phyloP scores from a whole-genome alignment of 2,888 invertebrate genomes.

The Phlogophora meticulosa region DNA sequence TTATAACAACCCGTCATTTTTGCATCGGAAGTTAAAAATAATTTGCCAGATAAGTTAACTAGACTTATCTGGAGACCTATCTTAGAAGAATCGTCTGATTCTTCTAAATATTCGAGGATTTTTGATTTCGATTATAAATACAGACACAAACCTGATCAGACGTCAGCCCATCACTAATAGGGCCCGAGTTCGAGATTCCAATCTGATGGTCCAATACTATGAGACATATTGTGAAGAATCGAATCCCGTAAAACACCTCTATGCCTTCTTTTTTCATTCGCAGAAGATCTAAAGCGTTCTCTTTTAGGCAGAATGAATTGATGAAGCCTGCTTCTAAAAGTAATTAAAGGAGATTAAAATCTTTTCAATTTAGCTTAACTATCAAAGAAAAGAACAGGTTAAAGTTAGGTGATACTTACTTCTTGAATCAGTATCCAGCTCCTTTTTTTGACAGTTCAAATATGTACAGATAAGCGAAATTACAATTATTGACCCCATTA shows the following conservation, averaged over 20 bases:
- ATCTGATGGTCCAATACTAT: constrained; percentile 91
- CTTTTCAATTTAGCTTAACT: no score
- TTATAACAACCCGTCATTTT: no score
- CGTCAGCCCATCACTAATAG: constrained; percentile 89
- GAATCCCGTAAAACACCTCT: constrained; percentile 91
- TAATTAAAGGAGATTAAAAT: not conserved
- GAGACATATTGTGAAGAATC: constrained; percentile 90
- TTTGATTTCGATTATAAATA: not conserved
- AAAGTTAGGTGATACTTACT: constrained; percentile 56
- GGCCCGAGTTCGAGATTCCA: constrained; percentile 89
- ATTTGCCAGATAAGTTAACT: no score
- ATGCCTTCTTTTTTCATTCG: constrained; percentile 79
- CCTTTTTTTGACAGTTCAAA: constrained; percentile 65
- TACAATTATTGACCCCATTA: constrained; percentile 62
- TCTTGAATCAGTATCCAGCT: constrained; percentile 54
- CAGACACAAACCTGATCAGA: constrained; percentile 86
- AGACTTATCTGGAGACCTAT: no score
- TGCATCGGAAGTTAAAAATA: no score
- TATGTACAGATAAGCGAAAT: constrained; percentile 76
- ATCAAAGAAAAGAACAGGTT: not conserved
- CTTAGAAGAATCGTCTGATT: no score
- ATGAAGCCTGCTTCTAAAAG: constrained; percentile 74
- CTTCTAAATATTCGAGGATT: no score
- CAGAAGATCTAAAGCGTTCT: constrained; percentile 81
- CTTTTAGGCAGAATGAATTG: constrained; percentile 80